These are phyloP conservation scores for Lasioglossum zephyrum DNA, from an alignment of 2,888 invertebrate species.

Conservation along the genomic window DNA sequence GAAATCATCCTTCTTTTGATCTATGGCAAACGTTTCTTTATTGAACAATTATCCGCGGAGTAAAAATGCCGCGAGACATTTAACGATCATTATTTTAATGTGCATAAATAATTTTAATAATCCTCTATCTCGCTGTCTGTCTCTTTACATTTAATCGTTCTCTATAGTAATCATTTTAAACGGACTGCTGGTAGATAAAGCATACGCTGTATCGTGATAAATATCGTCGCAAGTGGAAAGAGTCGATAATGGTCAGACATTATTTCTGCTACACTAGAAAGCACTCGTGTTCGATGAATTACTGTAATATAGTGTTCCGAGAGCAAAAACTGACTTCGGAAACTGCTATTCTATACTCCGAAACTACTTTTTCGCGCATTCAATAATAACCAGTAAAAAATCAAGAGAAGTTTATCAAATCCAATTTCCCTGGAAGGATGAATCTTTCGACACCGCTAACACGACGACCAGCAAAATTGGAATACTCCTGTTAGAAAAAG, in stretches of 20 bases:
- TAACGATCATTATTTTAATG: neutral
- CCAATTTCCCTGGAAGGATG: too few species aligned
- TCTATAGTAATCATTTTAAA: neutral
- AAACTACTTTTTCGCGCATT: neutral
- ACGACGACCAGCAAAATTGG: neutral
- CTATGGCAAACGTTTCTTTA: constrained; percentile 48
- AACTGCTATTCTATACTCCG: too few species aligned
- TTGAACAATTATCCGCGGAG: constrained; percentile 51
- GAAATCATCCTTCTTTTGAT: constrained; percentile 30
- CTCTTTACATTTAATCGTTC: neutral
- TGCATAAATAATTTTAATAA: neutral
- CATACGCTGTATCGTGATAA: neutral
- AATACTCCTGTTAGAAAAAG: neutral
- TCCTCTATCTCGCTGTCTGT: neutral
- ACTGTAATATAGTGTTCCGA: neutral
- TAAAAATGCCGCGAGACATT: neutral
- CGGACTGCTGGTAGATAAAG: neutral
- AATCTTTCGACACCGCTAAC: too few species aligned
- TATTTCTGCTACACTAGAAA: neutral
- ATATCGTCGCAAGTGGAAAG: neutral
- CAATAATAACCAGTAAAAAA: neutral
- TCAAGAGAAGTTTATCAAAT: too few species aligned
- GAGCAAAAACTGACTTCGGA: neutral
- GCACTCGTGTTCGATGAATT: neutral
- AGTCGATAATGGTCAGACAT: constrained; percentile 6